Base-by-base conservation (phyloP, 1,140 invertebrate genomes). In the Drosophila quadrilineata region DNA sequence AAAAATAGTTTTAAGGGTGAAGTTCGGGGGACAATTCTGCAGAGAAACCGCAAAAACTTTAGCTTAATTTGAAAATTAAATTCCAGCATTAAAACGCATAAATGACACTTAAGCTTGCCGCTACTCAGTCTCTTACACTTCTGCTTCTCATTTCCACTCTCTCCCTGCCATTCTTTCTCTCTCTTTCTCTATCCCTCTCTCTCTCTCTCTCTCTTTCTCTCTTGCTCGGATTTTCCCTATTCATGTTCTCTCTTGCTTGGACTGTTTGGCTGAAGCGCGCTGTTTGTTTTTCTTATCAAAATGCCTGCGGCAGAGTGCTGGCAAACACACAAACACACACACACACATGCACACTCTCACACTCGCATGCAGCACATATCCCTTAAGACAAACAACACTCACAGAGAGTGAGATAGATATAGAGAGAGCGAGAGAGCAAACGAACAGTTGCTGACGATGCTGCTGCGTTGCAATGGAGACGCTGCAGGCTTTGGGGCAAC, bases 271-370 rank as follows among this genome's bases (percentile, higher is more conserved):
- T 56, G 46, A 69, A 57, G 60, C 54, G 40, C 56, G 68, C 38
- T 76, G 77, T 84, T 84, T 85, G 74, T 84, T 79, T 84, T 84
- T 85, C 74, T 84, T 84, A 84, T 84, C 79, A 85, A 85, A 84
- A 84, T 85, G 79, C 79, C 74, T 85, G 79, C 66, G 71, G 79
- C 79, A 79, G 70, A 79, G 70, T 67, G 79, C 79, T 71, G 53
- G 79, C 79, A 84, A 74, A 85, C 64, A 85, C 31, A 64, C 58
- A 73, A 26, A 40, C 19, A 41, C 8, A 54, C 14, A 64, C 19
- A 63, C 22, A 57, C 40, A 57, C 35, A 50, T 3, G 56, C n/a
- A 54, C 28, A 43, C 35, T 21, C 50, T 3, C 24, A 19, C 6
- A 62, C 26, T 60, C 21, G 53, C 53, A 52, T 35, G 48, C 6